A percentile compares a stretch with the other conserved stretches of the same genome.
These are phyloP conservation scores for Lepus europaeus DNA, from an alignment of 2,113 vertebrate genomes.

Conservation along the genomic window DNA sequence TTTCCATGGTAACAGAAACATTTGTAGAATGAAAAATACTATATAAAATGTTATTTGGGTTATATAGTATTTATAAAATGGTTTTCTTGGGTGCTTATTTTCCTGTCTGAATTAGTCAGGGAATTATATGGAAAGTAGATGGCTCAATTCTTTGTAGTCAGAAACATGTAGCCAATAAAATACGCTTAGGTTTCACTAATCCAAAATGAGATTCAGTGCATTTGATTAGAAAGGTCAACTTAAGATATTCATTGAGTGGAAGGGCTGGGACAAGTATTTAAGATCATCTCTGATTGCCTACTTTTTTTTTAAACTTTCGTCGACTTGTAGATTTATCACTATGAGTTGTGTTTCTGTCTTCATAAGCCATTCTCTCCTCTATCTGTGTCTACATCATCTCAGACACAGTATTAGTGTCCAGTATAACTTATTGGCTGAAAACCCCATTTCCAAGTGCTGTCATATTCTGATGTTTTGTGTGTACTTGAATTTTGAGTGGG, in stretches of 20 bases:
- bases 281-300: not conserved
- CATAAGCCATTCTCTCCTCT: not conserved
- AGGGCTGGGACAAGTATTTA: not conserved
- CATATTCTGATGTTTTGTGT: not conserved
- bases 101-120: not conserved
- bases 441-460: not conserved
- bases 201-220: not conserved
- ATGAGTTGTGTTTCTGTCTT: not conserved
- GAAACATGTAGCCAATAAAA: not conserved
- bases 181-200: not conserved
- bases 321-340: not conserved
- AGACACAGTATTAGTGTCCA: not conserved
- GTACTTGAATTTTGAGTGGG: not conserved
- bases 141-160: not conserved
- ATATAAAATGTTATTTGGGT: too few species aligned
- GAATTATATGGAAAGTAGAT: not conserved
- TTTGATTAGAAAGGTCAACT: not conserved
- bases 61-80: too few species aligned
- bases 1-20: not conserved
- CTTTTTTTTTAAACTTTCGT: not conserved
- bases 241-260: not conserved
- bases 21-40: not conserved
- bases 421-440: not conserved
- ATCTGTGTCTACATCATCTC: not conserved
- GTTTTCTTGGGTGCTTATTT: conserved; percentile 29